Evolutionary conservation across 53 echinoderm and acorn worm species (phyloP).

Genomic region (Luidia sarsii): DNA sequence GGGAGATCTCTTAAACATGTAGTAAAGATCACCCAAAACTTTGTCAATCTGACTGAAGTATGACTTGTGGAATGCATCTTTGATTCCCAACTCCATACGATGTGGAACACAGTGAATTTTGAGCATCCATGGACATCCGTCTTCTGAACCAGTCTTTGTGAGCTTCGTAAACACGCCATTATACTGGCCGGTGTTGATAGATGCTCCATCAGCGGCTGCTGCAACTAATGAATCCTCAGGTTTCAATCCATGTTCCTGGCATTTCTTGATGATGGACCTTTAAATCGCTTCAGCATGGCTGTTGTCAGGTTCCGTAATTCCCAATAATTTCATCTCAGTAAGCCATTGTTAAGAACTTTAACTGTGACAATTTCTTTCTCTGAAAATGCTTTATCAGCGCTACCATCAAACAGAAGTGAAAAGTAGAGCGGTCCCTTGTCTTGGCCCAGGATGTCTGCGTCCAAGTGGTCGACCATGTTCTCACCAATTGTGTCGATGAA

Average conservation of each 20-base stretch:
- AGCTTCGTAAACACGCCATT: constrained; percentile 16
- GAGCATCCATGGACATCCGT: constrained; percentile 19
- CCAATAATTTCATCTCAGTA: constrained; percentile 5
- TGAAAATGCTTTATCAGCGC: constrained; percentile 32
- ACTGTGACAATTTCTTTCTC: constrained; percentile 24
- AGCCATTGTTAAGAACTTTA: neutral
- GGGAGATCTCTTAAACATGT: constrained; percentile 19
- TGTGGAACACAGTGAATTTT: constrained; percentile 23
- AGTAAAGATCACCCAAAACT: constrained; percentile 1
- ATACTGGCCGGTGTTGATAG: constrained; percentile 24
- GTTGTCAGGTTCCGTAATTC: constrained; percentile 12
- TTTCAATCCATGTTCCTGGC: constrained; percentile 14
- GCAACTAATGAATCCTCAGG: constrained; percentile 1
- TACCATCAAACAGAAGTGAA: constrained; percentile 34
- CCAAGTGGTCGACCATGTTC: no score
- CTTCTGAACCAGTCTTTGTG: constrained; percentile 6
- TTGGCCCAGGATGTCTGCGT: neutral
- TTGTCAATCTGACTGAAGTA: constrained; percentile 13
- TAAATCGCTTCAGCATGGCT: constrained; percentile 10
- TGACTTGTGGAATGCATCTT: constrained; percentile 18
- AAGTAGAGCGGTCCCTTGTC: constrained; percentile 19
- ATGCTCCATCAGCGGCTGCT: constrained; percentile 22
- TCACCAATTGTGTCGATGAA: constrained; percentile 29
- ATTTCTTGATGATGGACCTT: constrained; percentile 1
- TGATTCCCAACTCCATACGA: constrained; percentile 15